Conservation (phyloP, 2,797 vertebrate genomes). For the Eulemur rubriventer region DNA sequence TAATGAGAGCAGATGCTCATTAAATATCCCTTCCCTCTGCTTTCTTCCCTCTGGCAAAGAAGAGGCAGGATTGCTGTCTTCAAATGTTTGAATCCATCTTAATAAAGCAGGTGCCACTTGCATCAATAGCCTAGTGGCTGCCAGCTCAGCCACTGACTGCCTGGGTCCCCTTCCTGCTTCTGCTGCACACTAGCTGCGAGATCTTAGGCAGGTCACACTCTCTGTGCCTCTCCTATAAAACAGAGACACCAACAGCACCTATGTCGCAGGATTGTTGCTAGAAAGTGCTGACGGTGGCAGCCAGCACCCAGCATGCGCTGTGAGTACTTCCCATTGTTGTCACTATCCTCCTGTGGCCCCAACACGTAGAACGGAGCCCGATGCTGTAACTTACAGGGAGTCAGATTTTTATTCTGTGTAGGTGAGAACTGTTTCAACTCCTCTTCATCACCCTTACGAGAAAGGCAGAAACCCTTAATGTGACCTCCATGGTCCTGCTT, state of each 20-base stretch:
- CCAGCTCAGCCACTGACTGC: background rate
- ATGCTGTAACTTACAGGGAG: background rate
- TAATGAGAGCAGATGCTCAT: constrained; percentile 37
- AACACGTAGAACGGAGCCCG: background rate
- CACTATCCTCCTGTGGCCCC: background rate
- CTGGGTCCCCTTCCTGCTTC: background rate
- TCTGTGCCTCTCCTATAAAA: background rate
- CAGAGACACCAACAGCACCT: background rate
- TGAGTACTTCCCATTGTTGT: background rate
- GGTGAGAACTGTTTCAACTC: background rate
- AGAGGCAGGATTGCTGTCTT: background rate
- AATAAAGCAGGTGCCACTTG: background rate
- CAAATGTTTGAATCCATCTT: background rate
- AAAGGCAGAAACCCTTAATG: background rate
- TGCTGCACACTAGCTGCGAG: background rate
- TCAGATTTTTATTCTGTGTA: background rate
- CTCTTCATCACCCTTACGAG: background rate
- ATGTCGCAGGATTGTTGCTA: too few relatives aligned
- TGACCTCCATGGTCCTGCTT: background rate
- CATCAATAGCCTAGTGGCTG: background rate
- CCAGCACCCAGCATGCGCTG: background rate
- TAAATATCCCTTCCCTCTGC: background rate
- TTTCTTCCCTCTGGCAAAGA: background rate
- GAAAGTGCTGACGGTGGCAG: background rate
- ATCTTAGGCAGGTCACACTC: background rate